Percentiles rank a stretch among this genome's conserved stretches.
Conservation (phyloP, 2,797 vertebrate genomes). For the Prunella strophiata region DNA sequence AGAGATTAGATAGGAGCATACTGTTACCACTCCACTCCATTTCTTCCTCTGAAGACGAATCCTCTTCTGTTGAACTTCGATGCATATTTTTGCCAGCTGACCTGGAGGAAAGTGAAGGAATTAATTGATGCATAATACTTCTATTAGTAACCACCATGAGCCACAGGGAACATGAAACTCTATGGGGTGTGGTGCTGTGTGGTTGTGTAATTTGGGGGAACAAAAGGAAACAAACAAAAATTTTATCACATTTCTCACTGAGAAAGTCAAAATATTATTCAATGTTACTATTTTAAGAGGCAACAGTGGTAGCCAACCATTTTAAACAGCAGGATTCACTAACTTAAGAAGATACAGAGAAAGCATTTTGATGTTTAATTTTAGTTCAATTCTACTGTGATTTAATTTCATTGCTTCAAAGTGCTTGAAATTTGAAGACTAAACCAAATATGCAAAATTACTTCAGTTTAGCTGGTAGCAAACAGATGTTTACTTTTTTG, state of each 20-base stretch:
- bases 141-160: not conserved
- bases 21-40: slow-evolving; percentile 91
- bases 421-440: not conserved
- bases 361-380: not conserved
- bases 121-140: not conserved
- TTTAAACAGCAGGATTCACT: not conserved
- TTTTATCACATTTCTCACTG: not conserved
- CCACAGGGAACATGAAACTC: not conserved
- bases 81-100: slow-evolving; percentile 78
- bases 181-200: not conserved
- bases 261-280: not conserved
- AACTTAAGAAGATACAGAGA: not conserved
- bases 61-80: slow-evolving; percentile 87
- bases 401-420: not conserved
- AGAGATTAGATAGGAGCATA: slow-evolving; percentile 86
- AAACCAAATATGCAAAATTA: not conserved
- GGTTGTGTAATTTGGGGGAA: not conserved
- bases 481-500: not conserved
- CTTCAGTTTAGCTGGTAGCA: not conserved
- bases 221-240: not conserved
- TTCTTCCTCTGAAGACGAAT: slow-evolving; percentile 91
- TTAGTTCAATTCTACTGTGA: not conserved
- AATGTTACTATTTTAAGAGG: not conserved
- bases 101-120: slow-evolving; percentile 59
- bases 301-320: not conserved